Base-by-base conservation (phyloP, 2,797 vertebrate species). In the Mionectes olivaceus region DNA sequence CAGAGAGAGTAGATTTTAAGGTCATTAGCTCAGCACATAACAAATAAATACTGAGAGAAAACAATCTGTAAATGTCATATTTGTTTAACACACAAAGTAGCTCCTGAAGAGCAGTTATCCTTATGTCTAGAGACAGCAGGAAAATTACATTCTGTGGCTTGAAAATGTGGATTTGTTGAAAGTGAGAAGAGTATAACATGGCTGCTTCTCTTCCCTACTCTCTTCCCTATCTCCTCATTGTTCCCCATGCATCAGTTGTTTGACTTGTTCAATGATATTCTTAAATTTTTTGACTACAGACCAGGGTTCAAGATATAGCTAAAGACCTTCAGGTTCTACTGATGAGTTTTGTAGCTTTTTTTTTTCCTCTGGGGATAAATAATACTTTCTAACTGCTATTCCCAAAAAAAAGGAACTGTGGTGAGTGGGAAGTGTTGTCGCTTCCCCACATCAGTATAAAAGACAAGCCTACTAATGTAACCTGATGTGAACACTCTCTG, bases 51-150 rank as follows among this genome's bases (percentile, higher is more conserved):
- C 77, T 47, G 87, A 88, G 85, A 79, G 89, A 96, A 96, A 95
- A 91, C 89, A 89, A 91, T 93, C 87, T 82, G 87, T 93, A 94
- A 94, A 96, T 95, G 95, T 91, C 87, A 60, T 95, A 91, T 95
- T 93, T 94, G 94, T 94, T 93, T 94, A 94, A 91, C 83, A 77
- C 61, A 70, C 50, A 82, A 57, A 89, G 73, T 83, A 77, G 81
- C 70, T 96, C 71, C 88, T 95, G 75, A 93, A 92, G 83, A 94
- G 78, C 86, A 93, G 82, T 93, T 94, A 94, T 82, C 89, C 91
- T 95, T 95, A 90, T 90, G 86, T 71, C 78, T 87, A 65, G 85
- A 94, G 93, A 76, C 85, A 93, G 80, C 87, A 60, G 64, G 85
- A 85, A 94, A 91, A 96, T 94, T 91, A 59, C 39, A 39, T 69